Conservation (phyloP, 2,113 vertebrate genomes). For the Rhinoderma darwinii region DNA sequence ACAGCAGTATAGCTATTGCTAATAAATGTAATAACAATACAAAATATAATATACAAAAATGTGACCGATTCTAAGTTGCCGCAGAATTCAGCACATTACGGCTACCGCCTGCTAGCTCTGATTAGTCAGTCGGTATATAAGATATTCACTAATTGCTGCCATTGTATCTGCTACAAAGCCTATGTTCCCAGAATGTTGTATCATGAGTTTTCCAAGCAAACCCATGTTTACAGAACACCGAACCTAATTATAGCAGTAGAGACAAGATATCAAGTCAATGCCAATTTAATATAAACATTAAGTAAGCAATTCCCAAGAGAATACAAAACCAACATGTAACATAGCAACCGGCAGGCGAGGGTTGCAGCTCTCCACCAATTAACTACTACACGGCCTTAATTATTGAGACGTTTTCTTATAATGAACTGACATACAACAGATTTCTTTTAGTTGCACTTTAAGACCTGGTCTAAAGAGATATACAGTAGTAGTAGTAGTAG, state of each 20-base stretch:
- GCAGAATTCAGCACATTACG: not conserved
- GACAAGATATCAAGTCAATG: constrained; percentile 56
- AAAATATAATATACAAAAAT: not conserved
- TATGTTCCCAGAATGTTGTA: constrained; percentile 32
- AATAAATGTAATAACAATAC: not conserved
- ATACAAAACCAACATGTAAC: constrained; percentile 40
- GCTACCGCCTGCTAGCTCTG: not conserved
- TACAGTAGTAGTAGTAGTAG: not conserved
- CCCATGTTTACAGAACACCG: constrained; percentile 51
- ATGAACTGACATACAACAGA: not conserved
- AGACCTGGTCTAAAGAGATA: not conserved
- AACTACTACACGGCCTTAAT: constrained; percentile 29
- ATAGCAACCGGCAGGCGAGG: constrained; percentile 18
- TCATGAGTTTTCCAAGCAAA: constrained; percentile 27
- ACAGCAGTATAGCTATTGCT: not conserved
- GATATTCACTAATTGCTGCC: constrained; percentile 33
- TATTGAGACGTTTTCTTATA: constrained; percentile 13
- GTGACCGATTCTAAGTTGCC: not conserved
- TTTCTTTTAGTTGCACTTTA: not conserved
- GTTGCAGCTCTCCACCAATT: constrained; percentile 14
- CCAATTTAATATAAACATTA: constrained; percentile 49
- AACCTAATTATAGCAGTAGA: constrained; percentile 49
- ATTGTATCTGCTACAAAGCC: constrained; percentile 18
- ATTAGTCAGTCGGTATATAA: not conserved
- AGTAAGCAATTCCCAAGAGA: constrained; percentile 44